These are phyloP conservation scores for Urocolius indicus DNA, from an alignment of 2,113 vertebrate genomes.

Conservation along the genomic window DNA sequence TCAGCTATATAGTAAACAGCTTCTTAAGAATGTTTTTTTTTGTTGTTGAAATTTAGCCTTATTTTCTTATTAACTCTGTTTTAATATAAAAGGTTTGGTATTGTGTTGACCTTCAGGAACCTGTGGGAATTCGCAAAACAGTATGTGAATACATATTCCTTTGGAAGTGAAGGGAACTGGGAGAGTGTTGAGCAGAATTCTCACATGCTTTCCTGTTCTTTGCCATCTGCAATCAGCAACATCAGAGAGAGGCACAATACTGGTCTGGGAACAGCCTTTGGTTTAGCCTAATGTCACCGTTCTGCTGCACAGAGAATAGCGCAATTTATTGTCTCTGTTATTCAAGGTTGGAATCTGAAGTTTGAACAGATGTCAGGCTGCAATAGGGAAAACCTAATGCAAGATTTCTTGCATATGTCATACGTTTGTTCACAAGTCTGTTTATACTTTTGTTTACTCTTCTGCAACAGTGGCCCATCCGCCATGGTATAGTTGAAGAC, in stretches of 20 bases:
- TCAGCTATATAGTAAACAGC: not conserved
- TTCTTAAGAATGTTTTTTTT: not conserved
- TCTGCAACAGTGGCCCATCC: conserved; percentile 91
- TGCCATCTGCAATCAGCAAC: not conserved
- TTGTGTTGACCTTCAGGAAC: not conserved
- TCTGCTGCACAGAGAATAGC: not conserved
- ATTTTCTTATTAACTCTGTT: not conserved
- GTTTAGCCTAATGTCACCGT: not conserved
- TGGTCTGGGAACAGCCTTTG: not conserved
- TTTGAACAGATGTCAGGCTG: fast-evolving
- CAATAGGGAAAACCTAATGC: not conserved
- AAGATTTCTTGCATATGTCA: not conserved
- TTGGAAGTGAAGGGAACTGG: not conserved
- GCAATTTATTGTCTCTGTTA: fast-evolving
- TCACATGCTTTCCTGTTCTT: not conserved
- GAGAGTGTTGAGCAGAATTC: not conserved
- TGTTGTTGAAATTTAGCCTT: not conserved
- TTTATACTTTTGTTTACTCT: not conserved
- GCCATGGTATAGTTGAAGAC: conserved; percentile 98
- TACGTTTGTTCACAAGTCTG: not conserved
- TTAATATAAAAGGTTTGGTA: not conserved
- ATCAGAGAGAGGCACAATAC: not conserved
- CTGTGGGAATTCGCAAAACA: not conserved
- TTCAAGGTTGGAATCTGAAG: not conserved
- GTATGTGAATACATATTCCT: not conserved